phyloP scores from a whole-genome alignment of 2,888 invertebrate genomes.

The Spialia ferax region DNA sequence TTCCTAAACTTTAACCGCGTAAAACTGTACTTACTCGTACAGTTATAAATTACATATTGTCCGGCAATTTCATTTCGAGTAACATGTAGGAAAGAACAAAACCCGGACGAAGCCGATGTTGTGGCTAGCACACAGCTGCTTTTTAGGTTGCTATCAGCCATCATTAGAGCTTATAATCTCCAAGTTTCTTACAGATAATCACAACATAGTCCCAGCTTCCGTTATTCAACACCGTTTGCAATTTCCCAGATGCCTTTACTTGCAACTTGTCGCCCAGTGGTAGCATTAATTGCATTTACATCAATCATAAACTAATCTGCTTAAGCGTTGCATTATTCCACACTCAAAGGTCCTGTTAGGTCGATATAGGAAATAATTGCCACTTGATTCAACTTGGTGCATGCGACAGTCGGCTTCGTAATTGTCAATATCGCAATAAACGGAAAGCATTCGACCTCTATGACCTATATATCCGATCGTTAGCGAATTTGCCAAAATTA shows the following conservation, averaged over 20 bases:
- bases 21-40: no score
- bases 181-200: constrained; percentile 34
- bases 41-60: not conserved
- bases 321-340: constrained; percentile 14
- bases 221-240: constrained; percentile 37
- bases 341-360: constrained; percentile 17
- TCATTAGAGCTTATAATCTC: constrained; percentile 32
- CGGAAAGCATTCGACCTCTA: constrained; percentile 7
- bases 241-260: constrained; percentile 35
- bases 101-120: not conserved
- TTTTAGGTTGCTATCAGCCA: constrained; percentile 27
- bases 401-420: not conserved
- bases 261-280: constrained; percentile 18
- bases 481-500: constrained; percentile 1
- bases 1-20: no score
- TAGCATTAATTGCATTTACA: constrained; percentile 35
- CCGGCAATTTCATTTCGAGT: not conserved
- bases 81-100: not conserved
- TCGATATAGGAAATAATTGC: constrained; percentile 15
- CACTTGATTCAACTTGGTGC: not conserved
- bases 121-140: not conserved
- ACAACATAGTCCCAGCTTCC: constrained; percentile 32
- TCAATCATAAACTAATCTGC: constrained; percentile 34
- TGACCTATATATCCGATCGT: not conserved
- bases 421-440: constrained; percentile 8